phyloP scores from a whole-genome alignment of 2,797 vertebrate species.

The Typhlichthys subterraneus region DNA sequence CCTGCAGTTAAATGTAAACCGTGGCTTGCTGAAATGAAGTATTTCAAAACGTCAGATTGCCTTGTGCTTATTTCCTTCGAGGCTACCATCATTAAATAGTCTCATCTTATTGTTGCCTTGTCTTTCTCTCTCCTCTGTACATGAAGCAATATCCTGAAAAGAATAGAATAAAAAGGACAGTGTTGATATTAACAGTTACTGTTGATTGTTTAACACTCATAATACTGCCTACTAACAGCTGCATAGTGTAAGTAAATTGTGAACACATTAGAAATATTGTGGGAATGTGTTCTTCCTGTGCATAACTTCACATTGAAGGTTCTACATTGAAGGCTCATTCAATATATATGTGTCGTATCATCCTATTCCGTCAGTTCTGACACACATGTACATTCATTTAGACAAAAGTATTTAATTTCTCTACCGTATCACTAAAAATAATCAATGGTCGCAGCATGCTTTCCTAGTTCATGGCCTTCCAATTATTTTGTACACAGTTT shows the following conservation, averaged over 20 bases:
- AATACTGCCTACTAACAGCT: not conserved
- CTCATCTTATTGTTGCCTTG: conserved; percentile 66
- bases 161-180: conserved; percentile 57
- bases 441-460: conserved; percentile 34
- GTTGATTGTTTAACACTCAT: not conserved
- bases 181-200: conserved; percentile 26
- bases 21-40: conserved; percentile 38
- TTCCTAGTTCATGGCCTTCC: conserved; percentile 45
- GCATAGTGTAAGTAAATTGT: too few species aligned
- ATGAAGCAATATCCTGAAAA: conserved; percentile 68
- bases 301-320: too few species aligned
- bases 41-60: conserved; percentile 59
- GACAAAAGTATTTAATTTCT: not conserved
- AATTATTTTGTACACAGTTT: conserved; percentile 75
- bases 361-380: not conserved
- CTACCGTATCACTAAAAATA: not conserved
- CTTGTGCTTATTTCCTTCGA: conserved; percentile 78
- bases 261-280: too few species aligned
- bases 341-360: not conserved
- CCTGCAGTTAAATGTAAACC: conserved; percentile 35
- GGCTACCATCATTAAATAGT: conserved; percentile 71
- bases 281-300: too few species aligned
- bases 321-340: too few species aligned
- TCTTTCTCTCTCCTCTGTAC: conserved; percentile 54
- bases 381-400: not conserved